Evolutionary conservation across 1,140 invertebrate species (phyloP), one percentile per base, ranked within the genome.

Genomic region (Acromyrmex echinatior): DNA sequence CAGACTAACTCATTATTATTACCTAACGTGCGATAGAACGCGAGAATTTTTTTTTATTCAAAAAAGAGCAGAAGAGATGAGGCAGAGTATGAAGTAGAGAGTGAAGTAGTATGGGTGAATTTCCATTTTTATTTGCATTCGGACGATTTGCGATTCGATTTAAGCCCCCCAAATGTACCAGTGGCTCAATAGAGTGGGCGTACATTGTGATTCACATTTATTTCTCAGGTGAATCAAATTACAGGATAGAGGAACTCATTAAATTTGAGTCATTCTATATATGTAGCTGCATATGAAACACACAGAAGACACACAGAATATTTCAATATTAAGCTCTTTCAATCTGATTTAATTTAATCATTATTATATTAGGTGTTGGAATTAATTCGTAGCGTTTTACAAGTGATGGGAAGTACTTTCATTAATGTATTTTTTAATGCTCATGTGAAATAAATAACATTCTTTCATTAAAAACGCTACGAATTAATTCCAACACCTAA

Each of bases 61-160:
- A 63, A 85, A 88, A 88, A 84, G 58, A 79, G n/a, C 31, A 51
- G 45, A 63, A 73, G 39, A 45, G 58, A 12, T 63, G 60, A 66
- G 63, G 62, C 51, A 28, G 60, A 35, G 73, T 68, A 86, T 86
- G 71, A 62, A 82, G 45, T 49, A 21, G 53, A 65, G 49, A 21
- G 12, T 18, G 58, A 28, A 76, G 28, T 21, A n/a, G 16, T 35
- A 31, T 45, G 82, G 74, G 74, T 84, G 80, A 91, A 92, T 92
- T 89, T 91, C 84, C 90, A 92, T 91, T 92, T 92, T 92, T 92
- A 92, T 92, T 91, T 89, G 91, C 90, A 86, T 89, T 84, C 86
- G 90, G 86, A 76, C 90, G 87, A 91, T 92, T 92, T 92, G 91
- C 91, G 91, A 92, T 91, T 92, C 91, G 91, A 92, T 92, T 92